phyloP scores from a whole-genome alignment of 2,888 invertebrate species.

The Palloptera scutellata region DNA sequence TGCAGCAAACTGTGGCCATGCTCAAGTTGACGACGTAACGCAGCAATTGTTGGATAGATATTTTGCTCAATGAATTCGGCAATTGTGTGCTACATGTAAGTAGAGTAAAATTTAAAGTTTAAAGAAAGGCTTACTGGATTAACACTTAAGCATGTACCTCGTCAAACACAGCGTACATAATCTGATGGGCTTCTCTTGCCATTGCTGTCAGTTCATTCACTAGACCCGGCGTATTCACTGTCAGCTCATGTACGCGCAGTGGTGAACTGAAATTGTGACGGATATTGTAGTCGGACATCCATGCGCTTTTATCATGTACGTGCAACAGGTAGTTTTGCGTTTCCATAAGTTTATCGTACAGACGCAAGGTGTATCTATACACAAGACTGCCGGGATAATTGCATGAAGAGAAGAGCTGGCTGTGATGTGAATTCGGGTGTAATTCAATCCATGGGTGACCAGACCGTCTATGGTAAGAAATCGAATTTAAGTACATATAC shows the following conservation, averaged over 20 bases:
- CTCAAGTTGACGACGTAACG: conserved; percentile 68
- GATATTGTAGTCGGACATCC: conserved; percentile 77
- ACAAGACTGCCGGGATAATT: conserved; percentile 72
- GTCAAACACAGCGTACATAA: conserved; percentile 70
- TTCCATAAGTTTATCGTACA: conserved; percentile 62
- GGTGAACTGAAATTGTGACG: conserved; percentile 75
- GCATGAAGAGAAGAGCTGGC: conserved; percentile 71
- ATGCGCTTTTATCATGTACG: conserved; percentile 65
- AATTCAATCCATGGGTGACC: conserved; percentile 68
- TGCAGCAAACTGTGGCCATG: conserved; percentile 67
- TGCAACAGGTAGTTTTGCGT: conserved; percentile 59
- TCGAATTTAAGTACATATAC: too few relatives aligned
- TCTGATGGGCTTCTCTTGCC: conserved; percentile 67
- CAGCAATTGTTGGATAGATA: conserved; percentile 67
- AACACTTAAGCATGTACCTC: conserved; percentile 48
- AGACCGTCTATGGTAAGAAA: conserved; percentile 45
- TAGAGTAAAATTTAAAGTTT: neutral
- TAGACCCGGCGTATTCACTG: conserved; percentile 67
- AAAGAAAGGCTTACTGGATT: neutral
- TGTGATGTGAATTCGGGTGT: conserved; percentile 69
- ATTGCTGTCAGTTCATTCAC: conserved; percentile 68
- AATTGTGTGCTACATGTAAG: conserved; percentile 58
- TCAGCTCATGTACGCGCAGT: conserved; percentile 71
- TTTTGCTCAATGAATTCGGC: conserved; percentile 74
- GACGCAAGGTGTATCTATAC: conserved; percentile 64